These are phyloP conservation scores for Latrodectus hesperus DNA, from an alignment of 2,888 invertebrate genomes.

Conservation along the genomic window DNA sequence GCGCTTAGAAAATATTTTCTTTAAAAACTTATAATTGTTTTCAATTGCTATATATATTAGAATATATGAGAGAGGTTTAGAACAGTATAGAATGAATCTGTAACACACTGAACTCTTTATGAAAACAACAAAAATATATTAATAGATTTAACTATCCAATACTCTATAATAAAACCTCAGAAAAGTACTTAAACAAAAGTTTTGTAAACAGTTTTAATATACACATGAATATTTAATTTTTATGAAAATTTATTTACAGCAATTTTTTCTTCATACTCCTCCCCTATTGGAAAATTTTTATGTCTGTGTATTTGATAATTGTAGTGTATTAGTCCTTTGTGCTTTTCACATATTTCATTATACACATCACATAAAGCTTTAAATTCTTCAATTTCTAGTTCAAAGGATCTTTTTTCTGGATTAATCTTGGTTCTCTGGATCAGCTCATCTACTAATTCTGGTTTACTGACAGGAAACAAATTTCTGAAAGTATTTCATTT, in stretches of 20 bases:
- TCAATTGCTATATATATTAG: no score
- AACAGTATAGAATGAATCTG: no score
- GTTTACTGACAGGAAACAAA: conserved; percentile 84
- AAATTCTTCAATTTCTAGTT: conserved; percentile 87
- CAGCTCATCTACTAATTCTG: conserved; percentile 82
- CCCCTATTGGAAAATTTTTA: not conserved
- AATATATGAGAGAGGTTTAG: no score
- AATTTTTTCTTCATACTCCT: not conserved
- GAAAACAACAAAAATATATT: no score
- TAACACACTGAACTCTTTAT: no score
- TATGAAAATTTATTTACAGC: not conserved
- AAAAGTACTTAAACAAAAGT: no score
- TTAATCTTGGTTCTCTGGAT: conserved; percentile 84
- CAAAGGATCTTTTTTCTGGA: conserved; percentile 82
- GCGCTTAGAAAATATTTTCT: no score
- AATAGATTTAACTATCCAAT: no score
- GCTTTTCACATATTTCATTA: conserved; percentile 79
- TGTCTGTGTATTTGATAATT: conserved; percentile 79
- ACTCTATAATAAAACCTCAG: no score
- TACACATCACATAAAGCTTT: conserved; percentile 86
- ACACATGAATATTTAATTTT: no score
- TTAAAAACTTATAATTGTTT: no score
- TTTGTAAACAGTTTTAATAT: no score
- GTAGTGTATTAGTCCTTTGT: conserved; percentile 77
- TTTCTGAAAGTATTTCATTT: conserved; percentile 75